Conservation (phyloP, 2,888 invertebrate genomes). For the Pammene aurita region DNA sequence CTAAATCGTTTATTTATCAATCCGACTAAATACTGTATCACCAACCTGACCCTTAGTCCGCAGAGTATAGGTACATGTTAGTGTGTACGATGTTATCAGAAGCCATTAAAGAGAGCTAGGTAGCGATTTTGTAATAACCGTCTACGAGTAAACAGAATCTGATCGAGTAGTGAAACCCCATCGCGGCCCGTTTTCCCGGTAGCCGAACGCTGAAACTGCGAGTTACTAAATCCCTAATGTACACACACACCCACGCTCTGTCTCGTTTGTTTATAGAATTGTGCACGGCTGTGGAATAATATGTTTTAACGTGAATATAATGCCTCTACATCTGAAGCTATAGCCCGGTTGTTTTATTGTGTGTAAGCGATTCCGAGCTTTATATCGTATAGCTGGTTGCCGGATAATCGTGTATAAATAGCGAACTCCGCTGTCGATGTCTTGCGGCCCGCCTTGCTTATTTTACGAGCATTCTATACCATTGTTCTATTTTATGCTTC, state of each 20-base stretch:
- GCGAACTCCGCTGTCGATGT: slow-evolving; percentile 57
- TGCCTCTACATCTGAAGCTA: slow-evolving; percentile 63
- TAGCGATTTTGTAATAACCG: neutral
- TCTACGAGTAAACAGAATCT: slow-evolving; percentile 4
- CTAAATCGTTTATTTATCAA: no score
- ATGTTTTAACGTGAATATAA: slow-evolving; percentile 73
- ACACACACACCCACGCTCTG: slow-evolving; percentile 66
- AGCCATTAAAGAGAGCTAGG: neutral
- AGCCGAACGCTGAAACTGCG: slow-evolving; percentile 46
- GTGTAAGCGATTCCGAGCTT: slow-evolving; percentile 67
- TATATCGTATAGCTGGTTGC: slow-evolving; percentile 79
- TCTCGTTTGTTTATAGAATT: slow-evolving; percentile 75
- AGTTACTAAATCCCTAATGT: slow-evolving; percentile 67
- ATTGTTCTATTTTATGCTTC: slow-evolving; percentile 52
- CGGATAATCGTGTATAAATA: slow-evolving; percentile 76
- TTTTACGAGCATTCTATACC: slow-evolving; percentile 51
- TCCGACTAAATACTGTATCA: no score
- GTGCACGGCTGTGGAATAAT: slow-evolving; percentile 69
- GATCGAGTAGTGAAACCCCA: slow-evolving; percentile 28
- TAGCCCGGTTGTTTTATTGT: slow-evolving; percentile 73
- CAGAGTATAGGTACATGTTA: no score
- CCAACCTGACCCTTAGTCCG: no score
- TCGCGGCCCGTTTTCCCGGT: slow-evolving; percentile 19
- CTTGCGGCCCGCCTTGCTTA: slow-evolving; percentile 48
- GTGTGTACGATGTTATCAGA: no score